Percentiles rank a stretch among this genome's conserved stretches.
Conservation (phyloP, 2,113 vertebrate genomes). For the Pseudorectes ferrugineus region DNA sequence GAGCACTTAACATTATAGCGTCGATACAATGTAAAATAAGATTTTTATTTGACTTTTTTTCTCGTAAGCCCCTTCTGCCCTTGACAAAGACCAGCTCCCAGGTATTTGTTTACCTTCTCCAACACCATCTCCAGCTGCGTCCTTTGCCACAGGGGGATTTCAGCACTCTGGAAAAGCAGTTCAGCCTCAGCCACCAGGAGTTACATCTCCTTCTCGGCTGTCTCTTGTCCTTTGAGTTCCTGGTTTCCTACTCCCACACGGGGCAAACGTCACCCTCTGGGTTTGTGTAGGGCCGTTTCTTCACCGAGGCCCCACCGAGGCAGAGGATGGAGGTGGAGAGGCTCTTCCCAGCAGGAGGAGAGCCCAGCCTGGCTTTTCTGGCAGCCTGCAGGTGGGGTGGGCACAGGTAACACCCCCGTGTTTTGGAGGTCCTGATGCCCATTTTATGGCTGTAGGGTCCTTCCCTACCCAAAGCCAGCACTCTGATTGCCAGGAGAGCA, state of each 20-base stretch:
- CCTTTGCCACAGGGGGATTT: neutral
- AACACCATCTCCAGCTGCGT: neutral
- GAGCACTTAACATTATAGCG: neutral
- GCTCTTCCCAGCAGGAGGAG: neutral
- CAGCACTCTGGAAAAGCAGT: neutral
- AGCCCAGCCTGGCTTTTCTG: neutral
- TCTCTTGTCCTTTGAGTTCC: neutral
- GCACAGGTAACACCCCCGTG: fast-evolving
- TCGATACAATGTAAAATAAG: neutral
- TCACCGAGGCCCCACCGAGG: fast-evolving
- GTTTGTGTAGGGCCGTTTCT: neutral
- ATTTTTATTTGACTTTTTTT: neutral
- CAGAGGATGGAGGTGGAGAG: neutral
- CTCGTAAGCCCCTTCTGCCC: neutral
- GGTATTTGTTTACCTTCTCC: neutral
- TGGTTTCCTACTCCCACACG: neutral
- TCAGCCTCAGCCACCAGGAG: neutral
- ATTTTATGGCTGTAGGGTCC: neutral
- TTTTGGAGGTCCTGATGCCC: neutral
- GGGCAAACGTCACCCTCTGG: neutral
- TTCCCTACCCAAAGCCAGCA: neutral
- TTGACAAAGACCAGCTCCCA: neutral
- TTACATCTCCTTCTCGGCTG: neutral
- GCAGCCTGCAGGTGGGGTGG: neutral
- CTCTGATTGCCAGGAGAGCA: neutral